Evolutionary conservation across 2,113 vertebrate genomes (phyloP).

Genomic region (Dasypus novemcinctus): DNA sequence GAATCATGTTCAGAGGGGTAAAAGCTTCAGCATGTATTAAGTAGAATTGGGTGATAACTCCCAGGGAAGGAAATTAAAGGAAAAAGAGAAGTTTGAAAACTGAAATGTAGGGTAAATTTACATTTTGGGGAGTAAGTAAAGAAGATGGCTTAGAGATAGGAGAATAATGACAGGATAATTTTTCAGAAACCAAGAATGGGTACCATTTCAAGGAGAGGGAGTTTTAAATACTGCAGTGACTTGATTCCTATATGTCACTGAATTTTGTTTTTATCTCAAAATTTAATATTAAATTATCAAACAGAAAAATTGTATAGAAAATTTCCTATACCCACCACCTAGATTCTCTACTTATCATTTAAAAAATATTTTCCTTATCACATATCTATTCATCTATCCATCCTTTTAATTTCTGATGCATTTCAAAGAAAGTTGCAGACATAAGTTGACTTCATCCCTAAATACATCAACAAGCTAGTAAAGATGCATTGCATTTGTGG

Average conservation of each 20-base stretch:
- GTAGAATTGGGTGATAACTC: not conserved
- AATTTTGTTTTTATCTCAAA: not conserved
- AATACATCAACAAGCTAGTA: not conserved
- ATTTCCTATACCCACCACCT: not conserved
- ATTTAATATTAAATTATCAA: slow-evolving; percentile 1
- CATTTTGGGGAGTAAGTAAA: not conserved
- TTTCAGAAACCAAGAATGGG: not conserved
- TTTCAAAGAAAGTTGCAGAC: not conserved
- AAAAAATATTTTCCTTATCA: too few relatives aligned
- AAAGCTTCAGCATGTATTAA: not conserved
- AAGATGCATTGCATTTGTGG: not conserved
- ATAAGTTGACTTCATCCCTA: not conserved
- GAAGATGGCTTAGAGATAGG: not conserved
- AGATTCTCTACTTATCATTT: not conserved
- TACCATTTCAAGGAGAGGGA: not conserved
- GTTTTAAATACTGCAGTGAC: not conserved
- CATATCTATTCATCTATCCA: too few relatives aligned
- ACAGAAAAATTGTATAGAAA: not conserved
- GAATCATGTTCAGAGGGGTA: not conserved
- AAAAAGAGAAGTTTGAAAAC: not conserved
- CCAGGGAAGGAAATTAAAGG: not conserved
- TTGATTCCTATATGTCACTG: not conserved
- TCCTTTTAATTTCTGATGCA: not conserved
- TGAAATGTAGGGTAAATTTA: not conserved
- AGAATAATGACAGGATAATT: not conserved